These are phyloP conservation scores for Antrozous pallidus DNA, from an alignment of 2,797 vertebrate genomes.

Conservation along the genomic window DNA sequence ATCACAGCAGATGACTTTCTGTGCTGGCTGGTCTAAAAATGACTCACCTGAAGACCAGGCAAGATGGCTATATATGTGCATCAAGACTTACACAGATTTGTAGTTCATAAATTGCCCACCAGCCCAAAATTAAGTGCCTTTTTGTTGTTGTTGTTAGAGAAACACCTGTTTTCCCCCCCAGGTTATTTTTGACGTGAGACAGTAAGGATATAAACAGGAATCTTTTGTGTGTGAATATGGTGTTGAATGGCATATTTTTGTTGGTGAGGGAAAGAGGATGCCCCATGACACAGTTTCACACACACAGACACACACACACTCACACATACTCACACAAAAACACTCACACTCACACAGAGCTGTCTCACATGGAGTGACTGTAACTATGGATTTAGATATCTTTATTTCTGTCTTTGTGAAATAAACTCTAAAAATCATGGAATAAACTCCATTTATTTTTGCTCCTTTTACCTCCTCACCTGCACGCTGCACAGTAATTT, in stretches of 20 bases:
- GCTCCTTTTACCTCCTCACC: slow-evolving; percentile 73
- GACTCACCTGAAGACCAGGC: not conserved
- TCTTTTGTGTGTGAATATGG: not conserved
- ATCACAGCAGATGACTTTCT: not conserved
- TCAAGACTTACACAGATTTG: not conserved
- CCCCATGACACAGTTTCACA: not conserved
- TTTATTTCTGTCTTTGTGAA: slow-evolving; percentile 73
- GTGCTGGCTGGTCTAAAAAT: not conserved
- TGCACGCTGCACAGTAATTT: slow-evolving; percentile 73
- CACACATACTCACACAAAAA: not conserved
- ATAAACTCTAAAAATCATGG: slow-evolving; percentile 74
- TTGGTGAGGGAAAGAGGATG: not conserved
- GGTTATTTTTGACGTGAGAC: not conserved
- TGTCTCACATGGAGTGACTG: not conserved
- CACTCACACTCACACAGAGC: not conserved
- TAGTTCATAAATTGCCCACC: not conserved
- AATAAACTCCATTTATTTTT: slow-evolving; percentile 76
- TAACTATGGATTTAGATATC: slow-evolving; percentile 67
- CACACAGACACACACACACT: not conserved
- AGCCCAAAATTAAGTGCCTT: not conserved
- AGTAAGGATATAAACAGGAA: not conserved
- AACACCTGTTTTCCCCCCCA: not conserved
- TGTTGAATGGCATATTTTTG: not conserved
- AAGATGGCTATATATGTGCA: not conserved
- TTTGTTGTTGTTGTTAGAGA: not conserved